These are phyloP conservation scores for Podilymbus podiceps DNA, from an alignment of 2,113 vertebrate species.

Conservation along the genomic window DNA sequence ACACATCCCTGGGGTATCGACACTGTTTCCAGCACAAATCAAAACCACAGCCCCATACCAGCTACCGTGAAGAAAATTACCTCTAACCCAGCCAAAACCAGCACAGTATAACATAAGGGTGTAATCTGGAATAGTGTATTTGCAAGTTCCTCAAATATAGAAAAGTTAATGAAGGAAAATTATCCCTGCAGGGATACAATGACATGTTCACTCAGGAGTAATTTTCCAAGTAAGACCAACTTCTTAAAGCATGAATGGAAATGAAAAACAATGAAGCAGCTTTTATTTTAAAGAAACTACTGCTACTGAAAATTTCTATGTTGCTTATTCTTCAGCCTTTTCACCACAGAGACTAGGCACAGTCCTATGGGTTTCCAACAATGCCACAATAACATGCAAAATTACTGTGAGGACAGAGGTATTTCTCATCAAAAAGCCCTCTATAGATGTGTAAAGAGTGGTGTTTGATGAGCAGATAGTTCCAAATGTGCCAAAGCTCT, in stretches of 20 bases:
- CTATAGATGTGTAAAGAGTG: neutral
- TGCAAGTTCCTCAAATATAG: neutral
- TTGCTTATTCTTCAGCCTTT: neutral
- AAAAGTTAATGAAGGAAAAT: neutral
- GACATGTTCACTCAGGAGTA: neutral
- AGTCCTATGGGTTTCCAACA: neutral
- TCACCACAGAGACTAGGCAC: neutral
- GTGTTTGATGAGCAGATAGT: neutral
- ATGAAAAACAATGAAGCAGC: neutral
- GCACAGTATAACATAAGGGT: neutral
- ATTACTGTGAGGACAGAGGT: neutral
- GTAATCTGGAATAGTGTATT: neutral
- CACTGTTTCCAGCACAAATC: too few species aligned
- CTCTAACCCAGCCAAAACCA: too few species aligned
- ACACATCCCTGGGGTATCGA: too few species aligned
- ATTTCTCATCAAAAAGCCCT: neutral
- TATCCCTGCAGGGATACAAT: neutral
- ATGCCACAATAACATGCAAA: neutral
- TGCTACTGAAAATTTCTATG: neutral
- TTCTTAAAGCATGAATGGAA: neutral
- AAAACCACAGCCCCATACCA: too few species aligned
- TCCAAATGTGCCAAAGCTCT: rapidly evolving
- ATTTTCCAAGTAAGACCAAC: neutral
- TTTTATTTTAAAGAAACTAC: neutral
- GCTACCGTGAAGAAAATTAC: too few species aligned